Evolutionary conservation across 2,888 invertebrate species (phyloP), one percentile per base, ranked within the genome.

Genomic region (Nemotelus nigrinus): DNA sequence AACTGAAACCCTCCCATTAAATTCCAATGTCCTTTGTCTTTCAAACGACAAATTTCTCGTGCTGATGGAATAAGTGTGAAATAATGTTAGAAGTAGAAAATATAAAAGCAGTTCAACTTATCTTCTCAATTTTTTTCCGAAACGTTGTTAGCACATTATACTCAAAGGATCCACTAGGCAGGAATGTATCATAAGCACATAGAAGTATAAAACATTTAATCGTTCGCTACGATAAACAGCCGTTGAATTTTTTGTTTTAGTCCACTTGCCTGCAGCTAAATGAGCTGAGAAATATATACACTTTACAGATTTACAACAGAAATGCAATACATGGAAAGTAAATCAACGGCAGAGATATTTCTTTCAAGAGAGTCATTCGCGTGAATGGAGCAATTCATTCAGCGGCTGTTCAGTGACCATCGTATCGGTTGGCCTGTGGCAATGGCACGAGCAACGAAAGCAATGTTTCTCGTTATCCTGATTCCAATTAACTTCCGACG

Each of bases 401-500:
- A 39, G n/a, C 44, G 68, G 3, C 4, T 65, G 65, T 47, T 41
- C 3, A 47, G 7, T 6, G 10, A 70, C 45, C 39, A 10, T 41
- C n/a, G 10, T 25, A 47, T 25, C 25, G 25, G 25, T 25, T 53
- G 53, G 25, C 65, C 10, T 7, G 45, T 8, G 10, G n/a, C 45
- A 47, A 3, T 55, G 39, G 47, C 47, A 48, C 39, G 57, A 5
- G 45, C 71, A 2, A 25, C 25, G 25, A 25, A 25, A 10, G 72
- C 39, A 43, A 25, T 6, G 41, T 50, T 63, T 63, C 63, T 64
- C 64, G 44, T 76, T 68, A 77, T 70, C 77, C 77, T 39, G 76
- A 76, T 78, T 79, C 79, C 79, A 79, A 79, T 79, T 79, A 79
- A 79, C 76, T 76, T 78, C 70, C 74, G 76, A 78, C 72, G 78